Evolutionary conservation across 2,113 vertebrate genomes (phyloP), one percentile per base, ranked within the genome.

Genomic region (Oreochromis spilurus): DNA sequence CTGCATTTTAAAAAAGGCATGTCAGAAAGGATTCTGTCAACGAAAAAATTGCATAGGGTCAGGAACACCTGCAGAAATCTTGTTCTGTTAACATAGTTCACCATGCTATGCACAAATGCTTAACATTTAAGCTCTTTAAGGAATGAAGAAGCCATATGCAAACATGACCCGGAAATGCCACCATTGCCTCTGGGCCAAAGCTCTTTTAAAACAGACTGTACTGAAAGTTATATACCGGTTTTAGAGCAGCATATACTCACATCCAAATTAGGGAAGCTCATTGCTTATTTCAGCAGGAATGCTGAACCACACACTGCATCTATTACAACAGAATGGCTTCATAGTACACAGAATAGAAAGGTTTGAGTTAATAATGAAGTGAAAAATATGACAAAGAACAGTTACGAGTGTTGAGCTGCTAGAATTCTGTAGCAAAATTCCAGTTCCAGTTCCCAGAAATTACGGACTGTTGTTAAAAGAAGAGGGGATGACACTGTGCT

Each of bases 1-100:
- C n/a, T 70, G 62, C 7, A 43, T 5, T 40, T 67, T 1, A 0
- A 10, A 70, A 26, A 70, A 43, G 7, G 3, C 8, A 43, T 2
- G 9, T 62, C 16, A 62, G 16, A 19, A 62, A 19, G 29, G n/a
- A 26, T 43, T 70, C 65, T 70, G n/a, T 24, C 38, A 45, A 45
- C 0, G 1, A 17, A 45, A 70, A 10, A 1, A 14, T 1, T 43
- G 38, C 65, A 24, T 43, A 70, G 31, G 31, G 12, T 70, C 65
- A 70, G n/a, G 8, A 45, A 26, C 65, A 72, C 38, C 21, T 26
- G 5, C 38, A 72, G 65, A 72, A 45, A 45, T 45, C 21, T 10
- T 6, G 21, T 8, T 1, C 67, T 26, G 26, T 26, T 26, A 26
- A 26, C 26, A 65, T 2, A 65, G 10, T 38, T 65, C 60, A 45